A percentile compares a stretch with the other conserved stretches of the same genome.
Conservation (phyloP, 2,888 invertebrate species). For the Cephus pygmeus region DNA sequence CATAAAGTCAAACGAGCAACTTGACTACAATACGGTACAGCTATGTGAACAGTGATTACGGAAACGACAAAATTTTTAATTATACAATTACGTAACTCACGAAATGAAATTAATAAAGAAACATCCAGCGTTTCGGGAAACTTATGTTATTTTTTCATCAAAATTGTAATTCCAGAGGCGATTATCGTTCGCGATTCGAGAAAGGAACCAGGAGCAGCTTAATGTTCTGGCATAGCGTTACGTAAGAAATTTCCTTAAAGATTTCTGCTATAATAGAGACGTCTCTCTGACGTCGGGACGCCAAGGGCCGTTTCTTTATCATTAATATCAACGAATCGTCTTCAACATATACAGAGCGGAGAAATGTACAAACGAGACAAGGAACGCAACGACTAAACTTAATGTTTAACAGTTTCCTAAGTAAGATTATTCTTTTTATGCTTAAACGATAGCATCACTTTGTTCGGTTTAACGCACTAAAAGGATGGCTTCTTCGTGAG, state of each 20-base stretch:
- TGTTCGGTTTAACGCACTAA: not conserved
- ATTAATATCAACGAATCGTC: conserved; percentile 35
- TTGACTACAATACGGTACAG: not conserved
- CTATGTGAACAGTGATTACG: not conserved
- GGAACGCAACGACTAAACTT: conserved; percentile 5
- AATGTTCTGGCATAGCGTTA: not conserved
- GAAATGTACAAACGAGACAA: conserved; percentile 36
- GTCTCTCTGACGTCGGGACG: not conserved
- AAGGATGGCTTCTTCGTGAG: not conserved
- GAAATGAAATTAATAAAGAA: conserved; percentile 15
- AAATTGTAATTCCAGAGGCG: not conserved
- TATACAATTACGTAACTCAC: not conserved
- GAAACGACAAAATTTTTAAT: not conserved
- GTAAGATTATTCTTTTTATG: not conserved
- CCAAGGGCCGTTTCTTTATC: conserved; percentile 19
- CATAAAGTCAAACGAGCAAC: conserved; percentile 1
- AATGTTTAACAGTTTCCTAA: not conserved
- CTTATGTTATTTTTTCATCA: not conserved
- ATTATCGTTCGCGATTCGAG: not conserved
- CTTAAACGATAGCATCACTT: conserved; percentile 3
- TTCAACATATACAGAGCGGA: conserved; percentile 34
- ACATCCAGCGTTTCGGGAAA: conserved; percentile 34
- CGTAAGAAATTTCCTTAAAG: conserved; percentile 16
- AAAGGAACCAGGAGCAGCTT: not conserved
- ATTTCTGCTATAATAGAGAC: not conserved